Base-by-base conservation (phyloP, 92 coral and sea anemone species). In the Meandrina meandrites region DNA sequence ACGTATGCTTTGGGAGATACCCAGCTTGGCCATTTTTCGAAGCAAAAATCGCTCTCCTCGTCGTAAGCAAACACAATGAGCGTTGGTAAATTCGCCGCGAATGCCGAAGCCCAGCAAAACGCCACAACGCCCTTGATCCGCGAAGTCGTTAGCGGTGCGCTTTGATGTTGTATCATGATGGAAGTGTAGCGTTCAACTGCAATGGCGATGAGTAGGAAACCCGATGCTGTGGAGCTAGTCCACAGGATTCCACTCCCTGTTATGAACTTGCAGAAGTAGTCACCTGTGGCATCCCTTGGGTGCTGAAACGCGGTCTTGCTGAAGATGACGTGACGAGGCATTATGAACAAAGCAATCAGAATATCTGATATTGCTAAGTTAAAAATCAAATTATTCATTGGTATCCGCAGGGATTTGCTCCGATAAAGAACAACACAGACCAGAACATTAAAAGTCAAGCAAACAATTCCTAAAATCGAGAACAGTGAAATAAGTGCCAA, bases 211-310 rank as follows among this genome's bases (percentile, higher is more conserved):
- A 94, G 93, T 1, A 93, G 84, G 51, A 92, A 86, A 5, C 93
- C 97, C 13, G 91, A 90, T 3, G 95, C 91, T 2, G 93, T 92
- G 16, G 91, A 90, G 19, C 94, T 80, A 51, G 91, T 92, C 97
- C 97, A 94, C 17, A 94, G 88, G 71, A 92, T 67, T 31, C 89
- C 93, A 22, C 97, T 92, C 7, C 97, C 97, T 10, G 93, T 85
- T 3, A 94, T 58, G 40, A 94, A 94, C 80, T 90, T 94, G 86
- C 95, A 94, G 37, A 94, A 27, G 48, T 78, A 84, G 73, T 90
- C 88, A 2, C 97, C 91, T 1, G 90, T 31, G 53, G 48, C 4
- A 2, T 87, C 93, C 36, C 69, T 77, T 6, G 94, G 92, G 50
- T 92, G 94, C 8, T 60, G 84, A 81, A 94, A 94, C 45, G 78